Base-by-base conservation (phyloP, 2,113 vertebrate species). In the Psephotus haematonotus region DNA sequence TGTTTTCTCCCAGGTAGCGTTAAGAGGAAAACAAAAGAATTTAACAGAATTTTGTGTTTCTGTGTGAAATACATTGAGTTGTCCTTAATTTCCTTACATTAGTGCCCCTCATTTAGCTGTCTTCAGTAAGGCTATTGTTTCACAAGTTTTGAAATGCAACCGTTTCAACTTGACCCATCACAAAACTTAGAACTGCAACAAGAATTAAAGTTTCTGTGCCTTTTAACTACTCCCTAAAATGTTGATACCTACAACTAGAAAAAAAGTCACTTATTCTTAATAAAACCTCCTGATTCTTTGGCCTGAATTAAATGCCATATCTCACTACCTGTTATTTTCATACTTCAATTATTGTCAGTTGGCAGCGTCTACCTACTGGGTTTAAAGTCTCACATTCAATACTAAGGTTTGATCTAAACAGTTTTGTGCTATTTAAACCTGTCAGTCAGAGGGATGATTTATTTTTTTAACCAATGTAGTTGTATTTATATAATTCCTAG, bases 301-400 rank as follows among this genome's bases (percentile, higher is more conserved):
- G 39, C 46, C n/a, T 5, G 27, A 78, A 57, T 65, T 29, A 37
- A 76, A 47, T 68, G 19, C 17, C 13, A 0, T 75, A n/a, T 81
- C 72, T 86, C 50, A 28, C 43, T 94, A 17, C 37, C 37, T 82
- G 31, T 55, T 63, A 63, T 90, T 94, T 85, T 81, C 37, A 4
- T 44, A 20, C 50, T 86, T 60, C 92, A 93, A 49, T 90, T 95
- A 86, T 14, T 88, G 57, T 39, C 47, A 95, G 75, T 94, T 97
- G 86, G 52, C 52, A 90, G 72, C 2, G 3, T 80, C 83, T 76
- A 23, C 11, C 25, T 75, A 7, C 79, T 49, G 60, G 62, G 33
- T 68, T 86, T 78, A 46, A 55, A 25, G 59, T 43, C 78, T 86
- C 82, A 49, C 74, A 17, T 76, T 72, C 76, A 86, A 2, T 47